Evolutionary conservation across 2,888 invertebrate species (phyloP).

Genomic region (Thecocarcelia acutangulata): DNA sequence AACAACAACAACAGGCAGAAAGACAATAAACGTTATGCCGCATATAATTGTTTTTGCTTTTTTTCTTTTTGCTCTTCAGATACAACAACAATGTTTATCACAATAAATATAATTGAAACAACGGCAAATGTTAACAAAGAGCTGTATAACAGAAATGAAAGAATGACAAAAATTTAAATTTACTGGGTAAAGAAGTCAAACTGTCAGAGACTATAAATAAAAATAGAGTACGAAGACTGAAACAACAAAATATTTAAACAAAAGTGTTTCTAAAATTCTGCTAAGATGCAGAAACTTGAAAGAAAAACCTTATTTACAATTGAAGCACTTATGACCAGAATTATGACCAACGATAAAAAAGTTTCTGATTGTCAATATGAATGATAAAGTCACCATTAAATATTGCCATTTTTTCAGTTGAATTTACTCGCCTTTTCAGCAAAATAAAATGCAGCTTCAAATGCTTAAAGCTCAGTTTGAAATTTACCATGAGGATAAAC

Average conservation of each 20-base stretch:
- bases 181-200: neutral
- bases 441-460: too few species aligned
- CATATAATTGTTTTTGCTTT: neutral
- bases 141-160: neutral
- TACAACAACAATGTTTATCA: slow-evolving; percentile 19
- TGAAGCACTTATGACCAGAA: too few species aligned
- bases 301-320: too few species aligned
- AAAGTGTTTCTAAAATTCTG: neutral
- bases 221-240: neutral
- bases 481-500: too few species aligned
- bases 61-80: neutral
- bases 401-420: too few species aligned
- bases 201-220: neutral
- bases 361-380: too few species aligned
- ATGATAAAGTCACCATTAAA: too few species aligned
- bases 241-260: neutral
- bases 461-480: too few species aligned
- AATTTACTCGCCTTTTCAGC: too few species aligned
- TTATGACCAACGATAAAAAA: too few species aligned
- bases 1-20: slow-evolving; percentile 12
- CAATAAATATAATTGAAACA: slow-evolving; percentile 46
- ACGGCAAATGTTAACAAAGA: slow-evolving; percentile 9
- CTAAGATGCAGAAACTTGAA: slow-evolving; percentile 6
- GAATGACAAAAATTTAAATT: slow-evolving; percentile 28
- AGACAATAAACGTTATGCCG: slow-evolving; percentile 32